Evolutionary conservation across 2,113 vertebrate genomes (phyloP).

Genomic region (Atractosteus spatula): DNA sequence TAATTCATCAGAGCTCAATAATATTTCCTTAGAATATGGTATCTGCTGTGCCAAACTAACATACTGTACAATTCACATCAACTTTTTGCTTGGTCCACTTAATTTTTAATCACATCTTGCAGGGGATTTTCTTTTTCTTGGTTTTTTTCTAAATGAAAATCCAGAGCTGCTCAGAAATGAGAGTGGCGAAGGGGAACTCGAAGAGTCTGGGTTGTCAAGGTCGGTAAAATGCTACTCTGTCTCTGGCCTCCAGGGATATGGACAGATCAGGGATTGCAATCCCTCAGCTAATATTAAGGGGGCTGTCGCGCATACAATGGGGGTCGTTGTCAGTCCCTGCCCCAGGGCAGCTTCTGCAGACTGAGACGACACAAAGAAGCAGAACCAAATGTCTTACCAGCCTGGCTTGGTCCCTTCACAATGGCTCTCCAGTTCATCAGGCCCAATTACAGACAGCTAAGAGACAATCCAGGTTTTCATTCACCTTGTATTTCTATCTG

Average conservation of each 20-base stretch:
- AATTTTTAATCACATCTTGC: neutral
- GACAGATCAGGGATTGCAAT: constrained; percentile 16
- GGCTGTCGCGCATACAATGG: constrained; percentile 33
- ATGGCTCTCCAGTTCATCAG: constrained; percentile 51
- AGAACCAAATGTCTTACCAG: neutral
- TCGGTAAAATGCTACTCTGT: neutral
- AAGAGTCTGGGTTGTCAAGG: neutral
- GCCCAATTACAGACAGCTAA: constrained; percentile 45
- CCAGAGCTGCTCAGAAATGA: neutral
- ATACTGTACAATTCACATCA: no score
- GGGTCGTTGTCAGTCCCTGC: constrained; percentile 33
- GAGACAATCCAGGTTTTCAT: constrained; percentile 13
- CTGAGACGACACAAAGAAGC: constrained; percentile 28
- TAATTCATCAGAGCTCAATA: no score
- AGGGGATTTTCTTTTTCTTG: neutral
- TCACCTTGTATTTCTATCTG: no score
- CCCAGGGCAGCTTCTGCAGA: constrained; percentile 38
- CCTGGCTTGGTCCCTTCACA: neutral
- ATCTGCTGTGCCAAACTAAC: no score
- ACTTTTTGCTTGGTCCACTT: no score
- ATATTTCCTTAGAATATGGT: no score
- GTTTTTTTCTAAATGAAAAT: neutral
- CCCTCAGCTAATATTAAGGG: constrained; percentile 27
- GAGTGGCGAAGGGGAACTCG: neutral
- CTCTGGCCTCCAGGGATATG: neutral